phyloP scores from a whole-genome alignment of 2,888 invertebrate species.

The Coelogynopora nodosa region DNA sequence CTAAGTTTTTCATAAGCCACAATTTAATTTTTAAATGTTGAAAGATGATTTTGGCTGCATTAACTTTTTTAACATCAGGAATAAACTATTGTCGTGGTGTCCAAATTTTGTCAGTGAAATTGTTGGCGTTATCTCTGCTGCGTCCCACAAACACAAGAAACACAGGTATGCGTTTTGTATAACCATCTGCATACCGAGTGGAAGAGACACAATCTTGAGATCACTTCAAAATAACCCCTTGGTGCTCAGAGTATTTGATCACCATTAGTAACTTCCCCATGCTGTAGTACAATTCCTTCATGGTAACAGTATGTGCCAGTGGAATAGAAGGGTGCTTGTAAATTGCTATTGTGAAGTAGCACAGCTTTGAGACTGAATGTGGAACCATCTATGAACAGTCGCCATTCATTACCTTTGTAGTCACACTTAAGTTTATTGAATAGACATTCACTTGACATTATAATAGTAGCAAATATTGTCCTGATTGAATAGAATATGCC shows the following conservation, averaged over 20 bases:
- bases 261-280: neutral
- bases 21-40: neutral
- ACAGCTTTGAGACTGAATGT: neutral
- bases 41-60: neutral
- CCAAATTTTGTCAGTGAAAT: neutral
- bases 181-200: neutral
- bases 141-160: neutral
- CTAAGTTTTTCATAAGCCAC: neutral
- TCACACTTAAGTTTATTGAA: neutral
- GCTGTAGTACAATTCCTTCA: neutral
- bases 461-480: neutral
- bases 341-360: neutral
- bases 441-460: neutral
- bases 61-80: neutral
- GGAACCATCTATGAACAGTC: neutral
- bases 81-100: neutral
- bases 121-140: neutral
- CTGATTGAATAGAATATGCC: neutral
- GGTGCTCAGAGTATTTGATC: neutral
- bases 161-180: neutral
- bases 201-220: neutral
- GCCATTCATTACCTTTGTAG: neutral
- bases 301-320: neutral
- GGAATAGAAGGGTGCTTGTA: neutral
- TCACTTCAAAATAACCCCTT: neutral